Conservation (phyloP, 2,888 invertebrate species). For the Nineta flava region DNA sequence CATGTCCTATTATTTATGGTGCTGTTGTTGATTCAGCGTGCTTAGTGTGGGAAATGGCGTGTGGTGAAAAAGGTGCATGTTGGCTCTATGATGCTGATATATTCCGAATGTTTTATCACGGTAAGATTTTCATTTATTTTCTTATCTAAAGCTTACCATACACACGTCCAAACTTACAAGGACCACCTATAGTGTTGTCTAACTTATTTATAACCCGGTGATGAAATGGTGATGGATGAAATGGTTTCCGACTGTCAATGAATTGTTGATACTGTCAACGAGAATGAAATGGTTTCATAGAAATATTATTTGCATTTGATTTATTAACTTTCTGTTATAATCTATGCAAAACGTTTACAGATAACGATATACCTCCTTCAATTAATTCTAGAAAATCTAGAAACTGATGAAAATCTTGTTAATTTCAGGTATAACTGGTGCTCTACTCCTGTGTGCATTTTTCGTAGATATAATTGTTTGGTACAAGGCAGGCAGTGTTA, state of each 20-base stretch:
- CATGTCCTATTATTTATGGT: constrained; percentile 89
- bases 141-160: background rate
- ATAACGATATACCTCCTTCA: no score
- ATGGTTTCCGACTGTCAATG: no score
- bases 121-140: constrained; percentile 29
- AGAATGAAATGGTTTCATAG: no score
- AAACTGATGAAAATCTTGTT: no score
- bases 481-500: constrained; percentile 74
- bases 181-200: no score
- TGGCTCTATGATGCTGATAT: constrained; percentile 73
- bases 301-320: no score
- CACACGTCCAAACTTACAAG: background rate
- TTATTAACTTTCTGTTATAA: background rate
- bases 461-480: constrained; percentile 79
- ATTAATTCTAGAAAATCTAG: no score
- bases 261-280: no score
- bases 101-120: constrained; percentile 72
- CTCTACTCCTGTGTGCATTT: constrained; percentile 73
- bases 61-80: constrained; percentile 70
- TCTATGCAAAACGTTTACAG: no score
- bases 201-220: no score
- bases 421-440: constrained; percentile 61
- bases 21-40: constrained; percentile 86
- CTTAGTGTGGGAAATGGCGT: constrained; percentile 69
- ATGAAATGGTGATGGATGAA: no score